These are phyloP conservation scores for Phrynocephalus vlangalii DNA, from an alignment of 2,797 vertebrate genomes.

Conservation along the genomic window DNA sequence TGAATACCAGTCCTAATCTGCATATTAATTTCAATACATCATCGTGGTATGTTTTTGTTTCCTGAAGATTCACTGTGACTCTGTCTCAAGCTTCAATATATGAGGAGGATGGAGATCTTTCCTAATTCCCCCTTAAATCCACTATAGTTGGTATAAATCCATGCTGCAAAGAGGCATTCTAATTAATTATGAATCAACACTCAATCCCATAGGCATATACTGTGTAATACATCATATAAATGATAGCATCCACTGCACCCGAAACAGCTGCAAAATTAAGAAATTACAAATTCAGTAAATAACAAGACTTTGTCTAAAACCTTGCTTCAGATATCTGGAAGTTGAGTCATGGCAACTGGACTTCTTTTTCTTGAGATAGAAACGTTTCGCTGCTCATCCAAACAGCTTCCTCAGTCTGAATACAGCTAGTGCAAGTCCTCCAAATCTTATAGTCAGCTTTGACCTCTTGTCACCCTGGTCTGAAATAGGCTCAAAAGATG, in stretches of 20 bases:
- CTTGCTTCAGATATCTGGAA: too few relatives aligned
- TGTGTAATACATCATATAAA: neutral
- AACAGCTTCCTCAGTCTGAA: too few relatives aligned
- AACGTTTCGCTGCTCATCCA: too few relatives aligned
- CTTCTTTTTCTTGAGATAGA: too few relatives aligned
- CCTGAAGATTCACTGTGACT: slow-evolving; percentile 53
- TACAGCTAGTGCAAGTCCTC: too few relatives aligned
- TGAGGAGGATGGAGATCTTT: neutral
- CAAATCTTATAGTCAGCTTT: too few relatives aligned
- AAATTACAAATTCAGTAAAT: neutral
- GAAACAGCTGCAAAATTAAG: slow-evolving; percentile 8
- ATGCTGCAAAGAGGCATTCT: neutral
- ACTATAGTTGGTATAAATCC: too few relatives aligned
- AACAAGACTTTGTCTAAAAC: neutral
- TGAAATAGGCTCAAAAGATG: too few relatives aligned
- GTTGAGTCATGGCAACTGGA: too few relatives aligned
- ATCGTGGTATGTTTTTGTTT: slow-evolving; percentile 47
- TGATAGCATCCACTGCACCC: neutral
- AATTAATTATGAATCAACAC: neutral
- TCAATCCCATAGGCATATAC: neutral
- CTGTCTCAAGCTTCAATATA: slow-evolving; percentile 18
- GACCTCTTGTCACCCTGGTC: too few relatives aligned
- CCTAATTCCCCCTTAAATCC: slow-evolving; percentile 8
- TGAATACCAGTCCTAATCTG: slow-evolving; percentile 53
- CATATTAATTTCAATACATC: slow-evolving; percentile 38